These are phyloP conservation scores for Scaptomyza caliginosa DNA, from an alignment of 2,888 invertebrate genomes.

Conservation along the genomic window DNA sequence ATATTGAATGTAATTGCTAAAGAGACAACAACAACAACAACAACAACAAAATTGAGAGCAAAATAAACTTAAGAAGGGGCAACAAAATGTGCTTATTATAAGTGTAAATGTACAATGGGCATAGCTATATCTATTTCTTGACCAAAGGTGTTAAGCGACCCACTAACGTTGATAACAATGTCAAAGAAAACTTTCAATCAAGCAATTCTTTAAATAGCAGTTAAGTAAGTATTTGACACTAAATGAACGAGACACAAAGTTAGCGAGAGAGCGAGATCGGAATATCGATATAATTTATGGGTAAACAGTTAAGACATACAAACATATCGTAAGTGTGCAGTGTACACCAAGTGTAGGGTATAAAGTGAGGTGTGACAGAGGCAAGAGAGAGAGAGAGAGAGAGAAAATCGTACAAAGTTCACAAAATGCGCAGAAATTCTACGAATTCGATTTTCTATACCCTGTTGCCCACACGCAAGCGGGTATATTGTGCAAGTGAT, in stretches of 20 bases:
- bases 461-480: neutral
- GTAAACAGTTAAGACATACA: constrained; percentile 39
- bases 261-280: neutral
- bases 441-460: neutral
- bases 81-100: too few relatives aligned
- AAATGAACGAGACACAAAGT: constrained; percentile 10
- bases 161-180: constrained; percentile 42
- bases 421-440: constrained; percentile 17
- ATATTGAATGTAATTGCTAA: constrained; percentile 10
- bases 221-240: constrained; percentile 49
- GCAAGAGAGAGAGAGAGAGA: neutral
- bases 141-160: constrained; percentile 60
- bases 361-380: neutral
- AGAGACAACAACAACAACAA: too few relatives aligned
- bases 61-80: too few relatives aligned
- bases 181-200: too few relatives aligned
- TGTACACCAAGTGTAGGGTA: too few relatives aligned
- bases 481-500: too few relatives aligned
- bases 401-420: constrained; percentile 45
- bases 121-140: too few relatives aligned
- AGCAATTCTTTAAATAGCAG: constrained; percentile 27
- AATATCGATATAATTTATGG: constrained; percentile 35
- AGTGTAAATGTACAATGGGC: too few relatives aligned
- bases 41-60: neutral
- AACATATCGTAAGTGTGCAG: neutral